phyloP scores from a whole-genome alignment of 2,797 vertebrate species.

The Danio albolineatus region DNA sequence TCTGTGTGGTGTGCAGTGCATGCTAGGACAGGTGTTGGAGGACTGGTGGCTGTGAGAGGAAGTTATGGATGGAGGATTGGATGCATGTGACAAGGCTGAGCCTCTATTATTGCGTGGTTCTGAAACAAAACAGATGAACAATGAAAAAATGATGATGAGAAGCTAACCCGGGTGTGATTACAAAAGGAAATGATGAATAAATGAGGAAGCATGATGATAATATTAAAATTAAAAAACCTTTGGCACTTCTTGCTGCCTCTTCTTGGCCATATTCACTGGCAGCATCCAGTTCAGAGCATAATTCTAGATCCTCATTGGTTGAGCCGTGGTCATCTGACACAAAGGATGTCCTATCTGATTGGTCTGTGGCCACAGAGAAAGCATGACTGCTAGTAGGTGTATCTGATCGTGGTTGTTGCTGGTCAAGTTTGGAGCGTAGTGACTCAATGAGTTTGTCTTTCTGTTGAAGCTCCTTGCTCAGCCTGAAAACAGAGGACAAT shows the following conservation, averaged over 20 bases:
- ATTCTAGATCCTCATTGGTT: conserved; percentile 81
- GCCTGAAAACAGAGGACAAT: conserved; percentile 70
- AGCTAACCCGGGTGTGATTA: background rate
- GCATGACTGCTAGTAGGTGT: conserved; percentile 83
- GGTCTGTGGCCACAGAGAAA: conserved; percentile 82
- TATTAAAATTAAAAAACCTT: conserved; percentile 39
- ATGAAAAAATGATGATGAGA: conserved; percentile 16
- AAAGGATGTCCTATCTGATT: conserved; percentile 86
- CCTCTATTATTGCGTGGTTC: conserved; percentile 68
- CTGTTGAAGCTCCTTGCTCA: conserved; percentile 89
- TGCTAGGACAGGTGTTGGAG: conserved; percentile 72
- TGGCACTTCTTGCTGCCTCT: conserved; percentile 28
- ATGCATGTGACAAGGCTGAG: conserved; percentile 65
- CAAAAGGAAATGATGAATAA: background rate
- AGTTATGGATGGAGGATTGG: conserved; percentile 72
- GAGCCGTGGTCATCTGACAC: conserved; percentile 80
- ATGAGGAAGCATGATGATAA: no score
- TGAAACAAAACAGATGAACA: conserved; percentile 63
- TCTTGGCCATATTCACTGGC: conserved; percentile 80
- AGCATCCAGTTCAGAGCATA: conserved; percentile 81
- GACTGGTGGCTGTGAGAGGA: conserved; percentile 73
- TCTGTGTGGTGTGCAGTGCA: conserved; percentile 70
- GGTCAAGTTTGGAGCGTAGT: conserved; percentile 84
- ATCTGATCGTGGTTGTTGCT: conserved; percentile 71
- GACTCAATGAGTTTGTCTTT: conserved; percentile 90